A percentile compares a stretch with the other conserved stretches of the same genome.
These are phyloP conservation scores for Clusia tigrina DNA, from an alignment of 2,888 invertebrate species.

Conservation along the genomic window DNA sequence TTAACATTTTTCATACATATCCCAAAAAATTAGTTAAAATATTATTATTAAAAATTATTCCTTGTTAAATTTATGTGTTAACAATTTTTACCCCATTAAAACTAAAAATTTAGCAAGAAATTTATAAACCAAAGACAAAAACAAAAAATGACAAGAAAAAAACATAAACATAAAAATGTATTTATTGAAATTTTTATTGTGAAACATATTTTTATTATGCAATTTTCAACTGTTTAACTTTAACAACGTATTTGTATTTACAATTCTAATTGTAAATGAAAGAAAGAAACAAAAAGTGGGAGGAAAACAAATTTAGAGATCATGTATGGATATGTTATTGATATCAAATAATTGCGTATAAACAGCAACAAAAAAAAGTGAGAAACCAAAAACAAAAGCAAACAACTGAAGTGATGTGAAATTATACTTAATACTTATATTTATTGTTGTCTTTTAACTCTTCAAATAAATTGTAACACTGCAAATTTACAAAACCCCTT, in stretches of 20 bases:
- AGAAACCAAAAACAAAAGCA: slow-evolving; percentile 9
- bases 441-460: slow-evolving; percentile 44
- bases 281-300: neutral
- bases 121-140: neutral
- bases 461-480: slow-evolving; percentile 1
- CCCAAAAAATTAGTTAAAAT: slow-evolving; percentile 21
- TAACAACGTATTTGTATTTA: slow-evolving; percentile 24
- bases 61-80: slow-evolving; percentile 3
- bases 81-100: neutral
- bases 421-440: slow-evolving; percentile 32
- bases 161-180: slow-evolving; percentile 1
- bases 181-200: slow-evolving; percentile 20
- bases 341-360: neutral
- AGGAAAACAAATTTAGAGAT: neutral
- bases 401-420: slow-evolving; percentile 26
- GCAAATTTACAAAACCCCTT: slow-evolving; percentile 1
- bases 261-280: slow-evolving; percentile 17
- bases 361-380: neutral
- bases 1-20: slow-evolving; percentile 33
- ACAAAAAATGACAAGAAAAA: neutral
- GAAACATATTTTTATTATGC: slow-evolving; percentile 19
- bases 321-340: neutral
- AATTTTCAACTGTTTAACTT: slow-evolving; percentile 16
- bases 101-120: slow-evolving; percentile 1
- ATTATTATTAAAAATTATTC: slow-evolving; percentile 13